Evolutionary conservation across 2,888 invertebrate species (phyloP).

Genomic region (Diadegma fenestrale): DNA sequence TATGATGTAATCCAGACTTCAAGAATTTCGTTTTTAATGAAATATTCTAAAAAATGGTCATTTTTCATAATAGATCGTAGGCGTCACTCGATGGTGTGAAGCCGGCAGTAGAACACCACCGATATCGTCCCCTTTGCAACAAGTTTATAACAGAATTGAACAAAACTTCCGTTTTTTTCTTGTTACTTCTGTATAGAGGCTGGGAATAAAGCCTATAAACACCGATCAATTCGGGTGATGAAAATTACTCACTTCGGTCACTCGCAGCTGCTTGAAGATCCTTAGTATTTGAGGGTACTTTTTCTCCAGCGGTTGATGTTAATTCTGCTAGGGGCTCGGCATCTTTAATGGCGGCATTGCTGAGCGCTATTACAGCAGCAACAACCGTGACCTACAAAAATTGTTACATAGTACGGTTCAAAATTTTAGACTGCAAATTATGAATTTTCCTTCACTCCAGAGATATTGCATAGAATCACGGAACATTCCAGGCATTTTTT

Average conservation of each 20-base stretch:
- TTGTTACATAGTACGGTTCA: not conserved
- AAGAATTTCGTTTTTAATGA: conserved; percentile 1
- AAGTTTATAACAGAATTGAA: not conserved
- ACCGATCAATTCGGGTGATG: not conserved
- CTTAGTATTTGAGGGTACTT: conserved; percentile 67
- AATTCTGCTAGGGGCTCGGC: conserved; percentile 69
- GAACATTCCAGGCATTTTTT: not conserved
- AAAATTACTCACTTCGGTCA: conserved; percentile 76
- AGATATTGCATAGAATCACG: not conserved
- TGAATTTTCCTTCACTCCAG: not conserved
- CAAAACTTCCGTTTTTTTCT: not conserved
- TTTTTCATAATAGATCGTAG: not conserved
- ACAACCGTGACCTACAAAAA: conserved; percentile 70
- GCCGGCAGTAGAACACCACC: not conserved
- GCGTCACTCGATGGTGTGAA: conserved; percentile 2
- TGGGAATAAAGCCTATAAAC: not conserved
- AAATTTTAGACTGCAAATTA: not conserved
- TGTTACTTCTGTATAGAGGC: not conserved
- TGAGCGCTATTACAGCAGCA: conserved; percentile 69
- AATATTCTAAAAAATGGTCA: conserved; percentile 9
- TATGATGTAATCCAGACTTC: conserved; percentile 2
- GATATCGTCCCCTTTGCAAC: not conserved
- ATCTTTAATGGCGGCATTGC: conserved; percentile 71
- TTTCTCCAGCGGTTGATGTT: conserved; percentile 35
- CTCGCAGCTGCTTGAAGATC: conserved; percentile 77